Percentiles rank a stretch among this genome's conserved stretches.
Evolutionary conservation across 2,797 vertebrate species (phyloP).

Genomic region (Mormyrops attenuatus): DNA sequence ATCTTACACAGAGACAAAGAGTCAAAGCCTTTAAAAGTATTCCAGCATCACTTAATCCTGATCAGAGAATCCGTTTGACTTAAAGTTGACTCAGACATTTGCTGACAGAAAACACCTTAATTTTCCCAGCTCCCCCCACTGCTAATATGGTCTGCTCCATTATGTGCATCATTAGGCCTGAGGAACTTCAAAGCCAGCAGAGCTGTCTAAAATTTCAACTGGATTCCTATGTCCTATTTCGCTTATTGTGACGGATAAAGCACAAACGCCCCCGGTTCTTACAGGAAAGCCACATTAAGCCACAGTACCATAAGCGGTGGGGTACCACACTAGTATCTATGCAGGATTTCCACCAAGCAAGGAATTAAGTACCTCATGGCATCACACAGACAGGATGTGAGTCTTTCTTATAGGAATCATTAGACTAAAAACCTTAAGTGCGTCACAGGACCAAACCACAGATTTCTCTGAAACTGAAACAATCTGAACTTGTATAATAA

Average conservation of each 20-base stretch:
- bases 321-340: neutral
- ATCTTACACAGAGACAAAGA: neutral
- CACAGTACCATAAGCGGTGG: neutral
- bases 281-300: neutral
- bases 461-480: neutral
- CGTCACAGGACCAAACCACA: neutral
- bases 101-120: neutral
- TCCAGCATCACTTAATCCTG: neutral
- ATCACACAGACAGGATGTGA: neutral
- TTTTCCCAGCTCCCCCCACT: neutral
- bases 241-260: neutral
- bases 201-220: constrained; percentile 18
- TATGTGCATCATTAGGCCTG: neutral
- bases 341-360: neutral
- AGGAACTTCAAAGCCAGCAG: constrained; percentile 5
- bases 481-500: neutral
- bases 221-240: neutral
- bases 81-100: neutral
- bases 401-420: neutral
- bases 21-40: neutral
- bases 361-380: neutral
- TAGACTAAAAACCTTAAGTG: neutral
- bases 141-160: neutral
- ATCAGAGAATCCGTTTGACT: neutral
- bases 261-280: neutral